Evolutionary conservation across 2,113 vertebrate genomes (phyloP), one percentile per base, ranked within the genome.

Genomic region (Istiophorus platypterus): DNA sequence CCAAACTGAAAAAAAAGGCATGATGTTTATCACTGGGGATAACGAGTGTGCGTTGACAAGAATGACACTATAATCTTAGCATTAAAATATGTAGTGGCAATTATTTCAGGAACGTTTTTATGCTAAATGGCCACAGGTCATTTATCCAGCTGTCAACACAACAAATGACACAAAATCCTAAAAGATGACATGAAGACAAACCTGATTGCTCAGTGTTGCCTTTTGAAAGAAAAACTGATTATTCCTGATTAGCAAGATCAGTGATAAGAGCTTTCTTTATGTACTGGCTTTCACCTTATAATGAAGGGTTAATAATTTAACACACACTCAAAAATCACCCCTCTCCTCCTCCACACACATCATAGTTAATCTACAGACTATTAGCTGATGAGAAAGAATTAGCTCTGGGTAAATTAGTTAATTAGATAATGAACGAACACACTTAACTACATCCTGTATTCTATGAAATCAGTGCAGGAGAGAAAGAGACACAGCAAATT

Each of bases 351-450:
- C 62, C 34, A 82, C 76, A 59, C 80, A 61, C 58, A 27, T 81
- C 88, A 75, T 81, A 83, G 47, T 84, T 89, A 89, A 93, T 92
- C 89, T 86, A 81, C 84, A 76, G 37, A 82, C 86, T 88, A 85
- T 90, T 87, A 88, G 84, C 80, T 88, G 87, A 93, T 91, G 88
- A 91, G 83, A 79, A 89, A 82, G 84, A 91, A 93, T 92, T 88
- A 89, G 82, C 10, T 71, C 78, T 81, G 73, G 80, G 77, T 90
- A 86, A 92, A 91, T 90, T 59, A 83, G 85, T 87, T 92, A 89
- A 93, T 92, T 87, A 91, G 91, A 84, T 91, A 93, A 92, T 88
- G 85, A 91, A 86, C 77, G 84, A 89, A 89, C 81, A 86, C 86
- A 72, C 91, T 90, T 88, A 76, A 88, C 85, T 69, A 80, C 77